Evolutionary conservation across 2,113 vertebrate species (phyloP).

Genomic region (Rostratula benghalensis): DNA sequence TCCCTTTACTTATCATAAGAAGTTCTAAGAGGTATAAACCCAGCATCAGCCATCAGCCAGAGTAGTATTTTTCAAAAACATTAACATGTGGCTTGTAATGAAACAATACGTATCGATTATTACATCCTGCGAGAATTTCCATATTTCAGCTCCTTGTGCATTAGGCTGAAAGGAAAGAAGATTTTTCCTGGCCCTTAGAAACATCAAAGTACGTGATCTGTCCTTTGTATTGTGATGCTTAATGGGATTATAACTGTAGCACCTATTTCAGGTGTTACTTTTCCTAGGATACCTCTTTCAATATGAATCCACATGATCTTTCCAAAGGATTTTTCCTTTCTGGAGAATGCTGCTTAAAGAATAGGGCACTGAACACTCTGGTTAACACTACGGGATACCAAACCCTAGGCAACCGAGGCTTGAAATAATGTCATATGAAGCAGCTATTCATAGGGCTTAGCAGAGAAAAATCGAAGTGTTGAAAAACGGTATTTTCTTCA

Average conservation of each 20-base stretch:
- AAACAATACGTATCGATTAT: background rate
- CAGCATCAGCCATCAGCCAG: background rate
- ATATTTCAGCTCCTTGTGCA: background rate
- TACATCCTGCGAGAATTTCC: background rate
- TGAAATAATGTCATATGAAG: background rate
- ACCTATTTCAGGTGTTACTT: background rate
- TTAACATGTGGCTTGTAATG: background rate
- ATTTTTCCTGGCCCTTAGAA: background rate
- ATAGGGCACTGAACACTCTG: background rate
- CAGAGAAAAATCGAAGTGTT: background rate
- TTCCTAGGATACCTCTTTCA: background rate
- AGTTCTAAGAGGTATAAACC: background rate
- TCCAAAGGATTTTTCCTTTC: background rate
- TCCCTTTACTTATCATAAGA: background rate
- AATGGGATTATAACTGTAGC: background rate
- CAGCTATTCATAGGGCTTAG: rapidly evolving
- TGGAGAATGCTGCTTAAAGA: background rate
- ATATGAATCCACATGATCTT: rapidly evolving
- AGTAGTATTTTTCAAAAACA: background rate
- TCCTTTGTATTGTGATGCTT: background rate
- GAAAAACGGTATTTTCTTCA: background rate
- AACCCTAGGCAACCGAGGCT: background rate
- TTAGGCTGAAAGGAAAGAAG: background rate
- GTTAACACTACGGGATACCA: background rate
- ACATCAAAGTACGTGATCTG: background rate